Conservation (phyloP, 2,888 invertebrate genomes). For the Drosophila dives region DNA sequence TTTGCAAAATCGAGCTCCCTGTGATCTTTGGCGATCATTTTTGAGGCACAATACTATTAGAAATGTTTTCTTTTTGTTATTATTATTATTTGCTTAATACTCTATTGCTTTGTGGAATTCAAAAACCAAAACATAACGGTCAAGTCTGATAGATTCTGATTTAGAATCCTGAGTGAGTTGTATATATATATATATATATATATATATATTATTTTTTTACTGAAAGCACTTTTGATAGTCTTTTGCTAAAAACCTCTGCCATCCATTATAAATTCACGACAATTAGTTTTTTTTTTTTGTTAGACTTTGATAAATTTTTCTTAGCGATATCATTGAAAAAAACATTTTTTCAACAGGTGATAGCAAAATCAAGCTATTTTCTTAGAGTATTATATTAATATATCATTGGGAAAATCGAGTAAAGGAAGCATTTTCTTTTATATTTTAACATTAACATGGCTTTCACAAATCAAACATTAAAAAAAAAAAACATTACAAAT, state of each 20-base stretch:
- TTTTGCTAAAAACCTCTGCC: conserved; percentile 22
- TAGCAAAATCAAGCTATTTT: conserved; percentile 11
- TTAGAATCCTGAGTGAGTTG: conserved; percentile 13
- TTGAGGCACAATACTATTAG: conserved; percentile 18
- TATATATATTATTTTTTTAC: conserved; percentile 1
- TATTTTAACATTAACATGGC: background rate
- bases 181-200: background rate
- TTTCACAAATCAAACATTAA: conserved; percentile 5
- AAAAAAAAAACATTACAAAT: background rate
- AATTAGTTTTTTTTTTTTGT: background rate
- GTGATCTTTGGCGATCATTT: conserved; percentile 11
- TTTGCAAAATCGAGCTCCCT: conserved; percentile 11
- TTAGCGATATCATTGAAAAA: conserved; percentile 12
- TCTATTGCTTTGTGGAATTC: conserved; percentile 8
- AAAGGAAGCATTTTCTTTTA: conserved; percentile 24
- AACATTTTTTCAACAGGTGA: background rate
- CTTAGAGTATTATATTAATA: conserved; percentile 9
- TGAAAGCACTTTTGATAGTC: conserved; percentile 30
- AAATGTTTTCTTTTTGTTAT: background rate
- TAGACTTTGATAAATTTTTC: conserved; percentile 11
- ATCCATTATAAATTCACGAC: conserved; percentile 11
- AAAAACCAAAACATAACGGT: conserved; percentile 8
- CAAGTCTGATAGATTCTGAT: conserved; percentile 16
- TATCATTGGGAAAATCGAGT: conserved; percentile 17
- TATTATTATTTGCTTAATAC: conserved; percentile 3